Conservation (phyloP, 2,888 invertebrate species). For the Diaprepes abbreviatus region DNA sequence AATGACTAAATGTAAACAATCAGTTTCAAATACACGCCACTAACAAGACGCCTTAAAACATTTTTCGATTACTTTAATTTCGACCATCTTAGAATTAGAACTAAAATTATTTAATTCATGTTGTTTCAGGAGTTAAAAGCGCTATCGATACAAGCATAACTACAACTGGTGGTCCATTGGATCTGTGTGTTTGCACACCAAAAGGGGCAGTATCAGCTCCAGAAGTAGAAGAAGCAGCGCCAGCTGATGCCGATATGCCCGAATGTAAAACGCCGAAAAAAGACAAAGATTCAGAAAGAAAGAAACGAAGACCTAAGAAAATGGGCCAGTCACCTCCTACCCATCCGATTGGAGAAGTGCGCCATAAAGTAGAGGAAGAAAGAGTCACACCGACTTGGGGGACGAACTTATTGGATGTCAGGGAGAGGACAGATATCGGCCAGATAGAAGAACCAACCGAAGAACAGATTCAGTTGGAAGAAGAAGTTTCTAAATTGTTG, state of each 20-base stretch:
- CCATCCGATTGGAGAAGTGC: slow-evolving; percentile 55
- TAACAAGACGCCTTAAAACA: too few species aligned
- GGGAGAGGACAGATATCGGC: slow-evolving; percentile 48
- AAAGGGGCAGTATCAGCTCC: slow-evolving; percentile 35
- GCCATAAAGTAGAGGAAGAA: slow-evolving; percentile 55
- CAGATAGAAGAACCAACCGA: slow-evolving; percentile 36
- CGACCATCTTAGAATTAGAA: too few species aligned
- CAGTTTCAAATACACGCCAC: too few species aligned
- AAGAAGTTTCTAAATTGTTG: slow-evolving; percentile 26
- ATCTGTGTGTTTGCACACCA: slow-evolving; percentile 44
- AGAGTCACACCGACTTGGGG: slow-evolving; percentile 64
- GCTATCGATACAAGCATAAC: slow-evolving; percentile 50
- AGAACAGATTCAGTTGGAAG: slow-evolving; percentile 23
- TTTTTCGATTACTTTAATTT: too few species aligned
- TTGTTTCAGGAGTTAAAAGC: slow-evolving; percentile 51
- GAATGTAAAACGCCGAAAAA: slow-evolving; percentile 48
- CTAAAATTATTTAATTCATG: not conserved
- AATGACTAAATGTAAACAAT: too few species aligned
- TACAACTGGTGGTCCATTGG: slow-evolving; percentile 31
- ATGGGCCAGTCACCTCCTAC: slow-evolving; percentile 55
- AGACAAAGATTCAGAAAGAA: slow-evolving; percentile 46
- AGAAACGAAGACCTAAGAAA: slow-evolving; percentile 48
- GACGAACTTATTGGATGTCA: slow-evolving; percentile 62
- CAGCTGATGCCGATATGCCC: slow-evolving; percentile 4
- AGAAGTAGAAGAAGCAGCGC: slow-evolving; percentile 28